A percentile compares a stretch with the other conserved stretches of the same genome.
phyloP scores from a whole-genome alignment of 2,888 invertebrate genomes.

The Diachrysia chrysitis region DNA sequence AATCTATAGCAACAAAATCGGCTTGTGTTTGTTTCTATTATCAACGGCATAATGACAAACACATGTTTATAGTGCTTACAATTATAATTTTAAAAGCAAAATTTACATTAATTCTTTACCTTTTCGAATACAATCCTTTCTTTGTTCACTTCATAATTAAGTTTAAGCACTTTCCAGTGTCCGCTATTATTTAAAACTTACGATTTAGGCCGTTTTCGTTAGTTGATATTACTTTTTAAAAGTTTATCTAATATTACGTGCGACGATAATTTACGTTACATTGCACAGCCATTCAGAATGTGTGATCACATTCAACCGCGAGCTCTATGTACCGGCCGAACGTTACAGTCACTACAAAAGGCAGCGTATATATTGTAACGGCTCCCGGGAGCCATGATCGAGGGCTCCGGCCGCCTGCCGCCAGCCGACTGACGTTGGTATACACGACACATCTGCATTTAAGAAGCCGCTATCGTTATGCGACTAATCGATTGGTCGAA shows the following conservation, averaged over 20 bases:
- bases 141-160: slow-evolving; percentile 85
- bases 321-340: slow-evolving; percentile 70
- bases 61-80: slow-evolving; percentile 27
- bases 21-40: slow-evolving; percentile 57
- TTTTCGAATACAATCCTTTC: slow-evolving; percentile 80
- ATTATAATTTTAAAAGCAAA: slow-evolving; percentile 38
- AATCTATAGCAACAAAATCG: slow-evolving; percentile 23
- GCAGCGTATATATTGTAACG: slow-evolving; percentile 70
- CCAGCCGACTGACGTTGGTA: slow-evolving; percentile 86
- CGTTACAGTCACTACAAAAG: slow-evolving; percentile 77
- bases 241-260: slow-evolving; percentile 54
- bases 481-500: slow-evolving; percentile 90
- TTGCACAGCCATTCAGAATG: slow-evolving; percentile 58
- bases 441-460: slow-evolving; percentile 89
- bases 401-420: slow-evolving; percentile 78
- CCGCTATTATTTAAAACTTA: slow-evolving; percentile 57
- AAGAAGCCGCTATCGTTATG: slow-evolving; percentile 89
- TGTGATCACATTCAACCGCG: slow-evolving; percentile 70
- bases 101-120: slow-evolving; percentile 70
- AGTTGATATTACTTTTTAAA: slow-evolving; percentile 43
- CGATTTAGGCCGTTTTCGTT: slow-evolving; percentile 57
- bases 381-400: slow-evolving; percentile 74
- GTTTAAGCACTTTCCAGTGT: slow-evolving; percentile 77
- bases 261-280: slow-evolving; percentile 55
- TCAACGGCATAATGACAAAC: slow-evolving; percentile 33